Conservation (phyloP, 2,888 invertebrate genomes). For the Drosophila greeni region DNA sequence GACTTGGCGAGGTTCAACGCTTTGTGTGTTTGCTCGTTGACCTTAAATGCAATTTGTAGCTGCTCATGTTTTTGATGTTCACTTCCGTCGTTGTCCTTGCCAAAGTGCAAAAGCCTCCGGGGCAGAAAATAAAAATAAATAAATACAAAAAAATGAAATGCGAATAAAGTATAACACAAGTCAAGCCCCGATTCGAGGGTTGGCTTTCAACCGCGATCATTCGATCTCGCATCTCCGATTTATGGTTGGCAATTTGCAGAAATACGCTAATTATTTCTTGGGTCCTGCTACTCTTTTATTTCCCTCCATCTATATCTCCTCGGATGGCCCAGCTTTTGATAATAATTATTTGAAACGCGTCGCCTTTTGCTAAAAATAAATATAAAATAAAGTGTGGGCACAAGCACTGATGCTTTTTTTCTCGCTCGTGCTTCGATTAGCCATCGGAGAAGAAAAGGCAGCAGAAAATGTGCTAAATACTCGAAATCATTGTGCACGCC, state of each 20-base stretch:
- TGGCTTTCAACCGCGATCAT: conserved; percentile 21
- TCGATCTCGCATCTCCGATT: conserved; percentile 34
- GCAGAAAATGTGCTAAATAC: conserved; percentile 56
- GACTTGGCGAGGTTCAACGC: conserved; percentile 55
- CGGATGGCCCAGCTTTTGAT: conserved; percentile 45
- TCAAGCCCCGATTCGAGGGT: conserved; percentile 18
- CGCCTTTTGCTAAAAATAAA: conserved; percentile 57
- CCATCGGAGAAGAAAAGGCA: conserved; percentile 17
- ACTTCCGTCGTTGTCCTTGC: conserved; percentile 59
- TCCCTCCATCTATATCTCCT: conserved; percentile 12
- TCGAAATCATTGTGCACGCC: conserved; percentile 44
- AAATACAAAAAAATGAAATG: conserved; percentile 2
- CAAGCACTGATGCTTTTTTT: conserved; percentile 29
- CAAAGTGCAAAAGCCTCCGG: conserved; percentile 58
- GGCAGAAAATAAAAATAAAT: conserved; percentile 4
- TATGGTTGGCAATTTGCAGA: conserved; percentile 57
- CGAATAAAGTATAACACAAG: conserved; percentile 17
- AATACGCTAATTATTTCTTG: conserved; percentile 56
- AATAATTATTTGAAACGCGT: conserved; percentile 55
- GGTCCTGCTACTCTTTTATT: conserved; percentile 22
- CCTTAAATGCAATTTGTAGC: conserved; percentile 54
- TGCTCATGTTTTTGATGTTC: conserved; percentile 37
- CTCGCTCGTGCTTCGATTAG: conserved; percentile 47
- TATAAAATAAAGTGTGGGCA: conserved; percentile 48
- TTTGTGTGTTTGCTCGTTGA: conserved; percentile 63